phyloP scores from a whole-genome alignment of 2,797 vertebrate genomes.

The Myotis vivesi region DNA sequence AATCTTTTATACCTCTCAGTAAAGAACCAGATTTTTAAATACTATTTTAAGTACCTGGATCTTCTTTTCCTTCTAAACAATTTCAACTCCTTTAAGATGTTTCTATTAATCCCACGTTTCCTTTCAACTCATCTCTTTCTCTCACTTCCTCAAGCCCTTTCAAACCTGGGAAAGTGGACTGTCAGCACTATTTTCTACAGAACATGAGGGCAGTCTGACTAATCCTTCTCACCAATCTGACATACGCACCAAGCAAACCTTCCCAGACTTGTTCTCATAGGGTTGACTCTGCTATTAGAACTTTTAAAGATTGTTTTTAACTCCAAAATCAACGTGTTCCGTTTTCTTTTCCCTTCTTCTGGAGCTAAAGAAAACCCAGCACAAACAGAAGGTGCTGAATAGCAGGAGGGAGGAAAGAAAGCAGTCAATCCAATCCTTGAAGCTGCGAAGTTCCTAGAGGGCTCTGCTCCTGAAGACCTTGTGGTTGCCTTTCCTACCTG shows the following conservation, averaged over 20 bases:
- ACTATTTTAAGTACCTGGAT: not conserved
- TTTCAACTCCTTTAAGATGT: not conserved
- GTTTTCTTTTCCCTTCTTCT: not conserved
- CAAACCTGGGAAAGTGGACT: not conserved
- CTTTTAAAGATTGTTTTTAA: not conserved
- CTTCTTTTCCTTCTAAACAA: not conserved
- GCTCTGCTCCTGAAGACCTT: not conserved
- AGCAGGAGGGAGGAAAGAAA: not conserved
- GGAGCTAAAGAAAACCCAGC: not conserved
- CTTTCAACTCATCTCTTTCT: not conserved
- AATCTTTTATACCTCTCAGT: not conserved
- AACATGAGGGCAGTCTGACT: not conserved
- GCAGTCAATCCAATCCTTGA: too few relatives aligned
- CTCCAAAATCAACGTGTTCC: not conserved
- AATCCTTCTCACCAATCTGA: not conserved
- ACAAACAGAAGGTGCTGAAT: not conserved
- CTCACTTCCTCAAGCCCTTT: not conserved
- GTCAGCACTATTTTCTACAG: not conserved
- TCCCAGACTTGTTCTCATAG: not conserved
- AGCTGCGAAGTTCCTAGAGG: not conserved
- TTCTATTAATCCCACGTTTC: not conserved
- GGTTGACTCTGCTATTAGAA: not conserved
- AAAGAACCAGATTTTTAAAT: not conserved
- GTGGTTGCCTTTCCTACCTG: not conserved
- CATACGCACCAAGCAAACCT: not conserved